These are phyloP conservation scores for Chelonia mydas DNA, from an alignment of 2,797 vertebrate species.

Conservation along the genomic window DNA sequence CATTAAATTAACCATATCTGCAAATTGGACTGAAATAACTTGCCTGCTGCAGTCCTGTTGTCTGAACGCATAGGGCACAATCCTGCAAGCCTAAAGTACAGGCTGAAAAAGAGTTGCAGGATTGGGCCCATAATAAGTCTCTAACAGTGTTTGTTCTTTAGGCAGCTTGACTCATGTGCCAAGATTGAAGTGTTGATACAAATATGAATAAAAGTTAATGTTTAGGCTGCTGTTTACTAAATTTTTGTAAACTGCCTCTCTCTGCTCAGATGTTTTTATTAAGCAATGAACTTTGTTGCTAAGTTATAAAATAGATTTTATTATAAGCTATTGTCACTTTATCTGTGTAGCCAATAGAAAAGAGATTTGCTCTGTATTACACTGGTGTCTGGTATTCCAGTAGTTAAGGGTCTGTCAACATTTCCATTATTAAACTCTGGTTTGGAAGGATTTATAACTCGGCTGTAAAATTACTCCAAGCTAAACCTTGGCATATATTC, in stretches of 20 bases:
- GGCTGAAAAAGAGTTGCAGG: neutral
- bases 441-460: conserved; percentile 47
- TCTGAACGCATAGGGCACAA: neutral
- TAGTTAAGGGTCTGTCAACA: conserved; percentile 54
- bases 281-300: conserved; percentile 53
- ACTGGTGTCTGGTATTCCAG: neutral
- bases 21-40: neutral
- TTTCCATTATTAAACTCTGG: conserved; percentile 68
- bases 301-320: conserved; percentile 41
- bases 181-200: neutral
- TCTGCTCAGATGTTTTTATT: neutral
- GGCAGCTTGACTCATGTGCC: conserved; percentile 8
- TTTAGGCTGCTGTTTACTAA: neutral
- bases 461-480: conserved; percentile 5
- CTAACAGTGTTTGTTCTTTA: neutral
- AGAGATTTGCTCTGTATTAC: neutral
- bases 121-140: neutral
- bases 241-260: neutral
- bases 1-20: conserved; percentile 36
- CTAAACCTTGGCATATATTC: conserved; percentile 57
- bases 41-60: neutral
- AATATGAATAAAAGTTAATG: conserved; percentile 32
- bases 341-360: neutral
- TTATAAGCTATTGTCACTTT: conserved; percentile 44
- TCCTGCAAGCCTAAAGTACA: neutral